Evolutionary conservation across 2,113 vertebrate species (phyloP).

Genomic region (Colistium nudipinnis): DNA sequence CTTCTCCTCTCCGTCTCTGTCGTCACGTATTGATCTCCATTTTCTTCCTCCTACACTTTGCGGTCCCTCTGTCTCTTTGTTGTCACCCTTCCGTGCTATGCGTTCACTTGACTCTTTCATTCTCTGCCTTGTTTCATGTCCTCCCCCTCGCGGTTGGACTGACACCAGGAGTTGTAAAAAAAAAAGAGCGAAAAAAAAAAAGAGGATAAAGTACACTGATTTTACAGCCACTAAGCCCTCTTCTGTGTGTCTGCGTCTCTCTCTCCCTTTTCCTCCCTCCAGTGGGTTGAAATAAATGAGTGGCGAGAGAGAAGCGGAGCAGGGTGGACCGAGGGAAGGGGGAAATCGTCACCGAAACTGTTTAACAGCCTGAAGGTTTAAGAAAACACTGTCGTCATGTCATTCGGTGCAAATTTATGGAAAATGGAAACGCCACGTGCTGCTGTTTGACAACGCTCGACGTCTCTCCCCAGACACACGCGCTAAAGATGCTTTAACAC

Average conservation of each 20-base stretch:
- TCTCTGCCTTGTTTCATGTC: conserved; percentile 53
- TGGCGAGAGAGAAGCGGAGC: background rate
- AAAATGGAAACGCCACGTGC: conserved; percentile 33
- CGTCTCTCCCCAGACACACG: conserved; percentile 75
- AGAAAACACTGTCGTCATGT: conserved; percentile 46
- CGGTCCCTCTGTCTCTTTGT: conserved; percentile 40
- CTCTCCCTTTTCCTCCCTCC: conserved; percentile 42
- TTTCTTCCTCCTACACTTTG: conserved; percentile 58
- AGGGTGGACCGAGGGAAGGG: conserved; percentile 21
- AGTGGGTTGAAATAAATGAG: conserved; percentile 52
- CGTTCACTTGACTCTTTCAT: conserved; percentile 56
- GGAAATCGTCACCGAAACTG: conserved; percentile 12
- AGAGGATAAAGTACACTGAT: conserved; percentile 35
- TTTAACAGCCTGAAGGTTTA: conserved; percentile 35
- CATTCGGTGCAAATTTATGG: conserved; percentile 36
- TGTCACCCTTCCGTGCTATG: conserved; percentile 51
- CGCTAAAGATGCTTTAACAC: conserved; percentile 4
- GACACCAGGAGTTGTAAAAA: conserved; percentile 60
- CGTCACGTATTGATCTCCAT: conserved; percentile 58
- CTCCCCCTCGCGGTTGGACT: conserved; percentile 16
- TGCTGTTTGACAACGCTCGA: conserved; percentile 20
- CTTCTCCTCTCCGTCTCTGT: conserved; percentile 25
- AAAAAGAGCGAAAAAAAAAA: conserved; percentile 22
- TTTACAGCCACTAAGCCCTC: conserved; percentile 55
- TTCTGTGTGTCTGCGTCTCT: conserved; percentile 6